Base-by-base conservation (phyloP, 2,888 invertebrate genomes). In the Scaptomyza cyrtandrae region DNA sequence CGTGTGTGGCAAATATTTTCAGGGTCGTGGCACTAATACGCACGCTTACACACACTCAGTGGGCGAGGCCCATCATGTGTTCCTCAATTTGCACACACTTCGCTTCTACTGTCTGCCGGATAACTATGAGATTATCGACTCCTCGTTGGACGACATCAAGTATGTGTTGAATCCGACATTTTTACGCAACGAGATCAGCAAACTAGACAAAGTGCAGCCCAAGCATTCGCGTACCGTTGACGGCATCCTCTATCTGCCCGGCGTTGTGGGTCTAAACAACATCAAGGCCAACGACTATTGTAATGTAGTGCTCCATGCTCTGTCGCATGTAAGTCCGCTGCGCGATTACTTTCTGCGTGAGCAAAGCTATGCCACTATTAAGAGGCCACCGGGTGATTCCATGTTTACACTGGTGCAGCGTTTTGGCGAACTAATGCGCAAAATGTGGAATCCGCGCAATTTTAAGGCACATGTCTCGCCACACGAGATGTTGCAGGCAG, bases 221-320 rank as follows among this genome's bases (percentile, higher is more conserved):
- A 98, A 98, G 91, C 94, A 97, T 92, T 98, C 97, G 0, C 93
- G 99, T 88, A 99, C 99, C 0, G 98, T 98, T 75, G 99, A 99
- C 92, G 98, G 98, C 10, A 58, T 85, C 0, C 95, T 98, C 91
- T 99, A 99, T 92, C 95, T 97, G 90, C 99, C 99, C 3, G 99
- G 98, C 62, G 98, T 99, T 88, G 98, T 99, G 19, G 97, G 97
- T 0, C 93, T 99, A 52, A 99, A 99, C 91, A 99, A 99, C 91
- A 99, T 99, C 82, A 99, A 99, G 93, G 99, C 98, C 4, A 99
- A 99, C 93, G 99, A 99, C 92, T 99, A 99, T 91, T 99, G 99
- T 91, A 99, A 99, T 93, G 99, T 99, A 50, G 97, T 99, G 60
- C 93, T 99, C 59, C 92, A 99, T 96, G 98, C 98, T 19, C 92